These are phyloP conservation scores for Lacanobia oleracea DNA, from an alignment of 2,888 invertebrate species.

Conservation along the genomic window DNA sequence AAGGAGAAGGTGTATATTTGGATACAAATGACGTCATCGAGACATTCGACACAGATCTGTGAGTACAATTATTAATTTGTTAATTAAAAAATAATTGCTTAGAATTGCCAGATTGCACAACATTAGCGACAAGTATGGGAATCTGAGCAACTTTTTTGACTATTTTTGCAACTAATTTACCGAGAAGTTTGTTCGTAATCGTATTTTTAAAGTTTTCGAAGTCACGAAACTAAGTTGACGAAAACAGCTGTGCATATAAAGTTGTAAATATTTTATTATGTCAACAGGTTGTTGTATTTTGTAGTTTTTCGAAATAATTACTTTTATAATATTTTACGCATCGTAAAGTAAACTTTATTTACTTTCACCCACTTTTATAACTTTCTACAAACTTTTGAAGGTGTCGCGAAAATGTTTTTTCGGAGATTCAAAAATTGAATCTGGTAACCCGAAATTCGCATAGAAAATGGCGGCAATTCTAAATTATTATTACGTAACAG, in stretches of 20 bases:
- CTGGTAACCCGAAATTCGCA: constrained; percentile 42
- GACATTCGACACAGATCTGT: constrained; percentile 70
- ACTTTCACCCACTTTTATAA: neutral
- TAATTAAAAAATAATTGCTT: constrained; percentile 48
- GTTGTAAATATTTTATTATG: neutral
- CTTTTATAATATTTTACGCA: neutral
- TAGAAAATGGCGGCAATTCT: constrained; percentile 47
- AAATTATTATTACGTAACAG: constrained; percentile 50
- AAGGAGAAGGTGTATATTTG: constrained; percentile 84
- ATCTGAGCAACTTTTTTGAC: neutral
- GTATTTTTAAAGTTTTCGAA: constrained; percentile 31
- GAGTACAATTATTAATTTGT: constrained; percentile 66
- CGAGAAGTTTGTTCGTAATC: constrained; percentile 1
- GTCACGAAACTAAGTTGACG: neutral
- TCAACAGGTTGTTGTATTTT: neutral
- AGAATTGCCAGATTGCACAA: constrained; percentile 14
- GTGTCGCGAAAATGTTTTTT: constrained; percentile 4
- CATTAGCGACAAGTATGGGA: constrained; percentile 12
- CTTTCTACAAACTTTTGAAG: constrained; percentile 3
- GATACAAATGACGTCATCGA: constrained; percentile 85
- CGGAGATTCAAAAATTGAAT: constrained; percentile 6
- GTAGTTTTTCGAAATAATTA: neutral
- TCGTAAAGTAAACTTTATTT: no score
- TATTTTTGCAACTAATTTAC: neutral
- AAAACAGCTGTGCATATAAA: constrained; percentile 26